Base-by-base conservation (phyloP, 92 coral and sea anemone species). In the Zoanthus solanderi region DNA sequence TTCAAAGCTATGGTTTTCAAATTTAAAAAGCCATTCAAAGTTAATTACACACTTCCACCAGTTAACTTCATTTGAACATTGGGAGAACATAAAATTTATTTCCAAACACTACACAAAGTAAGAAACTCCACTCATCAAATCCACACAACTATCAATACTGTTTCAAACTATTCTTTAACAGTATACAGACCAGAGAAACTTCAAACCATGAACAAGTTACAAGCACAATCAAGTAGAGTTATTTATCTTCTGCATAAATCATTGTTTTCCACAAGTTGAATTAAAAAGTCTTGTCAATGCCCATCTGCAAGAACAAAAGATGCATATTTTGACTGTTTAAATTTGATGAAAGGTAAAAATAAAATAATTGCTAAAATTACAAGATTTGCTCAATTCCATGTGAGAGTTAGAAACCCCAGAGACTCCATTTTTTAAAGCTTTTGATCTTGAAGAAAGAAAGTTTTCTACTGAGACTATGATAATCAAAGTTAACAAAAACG, bases 231-330 rank as follows among this genome's bases (percentile, higher is more conserved):
- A 54, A 77, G 48, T 52, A 0, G 9, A 77, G 28, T n/a, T 1
- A 75, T 5, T 63, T n/a, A 14, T 31, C 32, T 54, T 44, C 18
- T 76, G 11, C 50, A 28, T 28, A 7, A 54, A 29, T 11, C 63
- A 34, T 52, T 48, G 63, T 29, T 48, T 30, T 4, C 13, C 82
- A 77, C 12, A 32, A 77, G 23, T 7, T 48, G 7, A 54, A 29
- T 8, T 2, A 6, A 34, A 37, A 13, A 10, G 18, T 77, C 28
- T 77, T 54, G 53, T 77, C 47, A 77, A 54, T 77, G 82, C 14
- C 68, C 82, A 54, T 77, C 82, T 77, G 82, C 23, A 52, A 77
- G 47, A 31, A 77, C 52, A 37, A 77, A 77, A 47, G 23, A 48
- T 13, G 18, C 37, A 18, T 1, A 5, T 6, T 5, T 23, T 12